These are phyloP conservation scores for Characodon lateralis DNA, from an alignment of 2,797 vertebrate genomes.

Conservation along the genomic window DNA sequence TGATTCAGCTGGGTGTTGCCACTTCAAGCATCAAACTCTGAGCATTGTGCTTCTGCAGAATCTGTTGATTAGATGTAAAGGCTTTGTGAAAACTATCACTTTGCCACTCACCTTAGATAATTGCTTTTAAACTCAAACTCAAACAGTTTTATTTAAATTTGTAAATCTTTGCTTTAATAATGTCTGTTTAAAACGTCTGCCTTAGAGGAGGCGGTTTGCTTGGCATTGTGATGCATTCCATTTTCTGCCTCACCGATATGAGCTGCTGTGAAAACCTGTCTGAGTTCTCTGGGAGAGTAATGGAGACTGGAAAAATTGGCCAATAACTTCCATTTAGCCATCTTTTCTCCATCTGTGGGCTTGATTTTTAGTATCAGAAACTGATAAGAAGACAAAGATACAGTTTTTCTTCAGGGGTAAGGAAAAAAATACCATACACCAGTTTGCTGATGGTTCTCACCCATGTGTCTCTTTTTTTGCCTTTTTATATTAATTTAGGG, in stretches of 20 bases:
- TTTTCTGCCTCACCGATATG: slow-evolving; percentile 25
- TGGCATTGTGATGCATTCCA: slow-evolving; percentile 32
- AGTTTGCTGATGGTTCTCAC: slow-evolving; percentile 11
- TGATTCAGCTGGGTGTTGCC: background rate
- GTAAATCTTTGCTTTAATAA: slow-evolving; percentile 11
- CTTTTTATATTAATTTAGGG: background rate
- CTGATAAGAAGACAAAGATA: slow-evolving; percentile 25
- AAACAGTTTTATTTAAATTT: slow-evolving; percentile 3
- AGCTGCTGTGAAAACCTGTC: slow-evolving; percentile 31
- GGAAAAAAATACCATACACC: slow-evolving; percentile 1
- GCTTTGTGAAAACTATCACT: slow-evolving; percentile 13
- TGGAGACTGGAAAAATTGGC: slow-evolving; percentile 38
- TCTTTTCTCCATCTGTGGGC: slow-evolving; percentile 38
- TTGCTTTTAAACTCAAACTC: background rate
- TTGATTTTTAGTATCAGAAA: slow-evolving; percentile 45
- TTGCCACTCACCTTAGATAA: slow-evolving; percentile 6
- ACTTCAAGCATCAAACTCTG: slow-evolving; percentile 3
- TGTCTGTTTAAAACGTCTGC: slow-evolving; percentile 19
- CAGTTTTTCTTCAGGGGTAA: slow-evolving; percentile 6
- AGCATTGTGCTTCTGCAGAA: slow-evolving; percentile 1
- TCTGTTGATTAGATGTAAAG: slow-evolving; percentile 38
- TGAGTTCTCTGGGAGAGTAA: slow-evolving; percentile 23
- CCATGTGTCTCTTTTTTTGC: background rate
- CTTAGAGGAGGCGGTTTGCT: slow-evolving; percentile 4
- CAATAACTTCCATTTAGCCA: slow-evolving; percentile 52